These are phyloP conservation scores for Ibycter americanus DNA, from an alignment of 2,797 vertebrate genomes.

Conservation along the genomic window DNA sequence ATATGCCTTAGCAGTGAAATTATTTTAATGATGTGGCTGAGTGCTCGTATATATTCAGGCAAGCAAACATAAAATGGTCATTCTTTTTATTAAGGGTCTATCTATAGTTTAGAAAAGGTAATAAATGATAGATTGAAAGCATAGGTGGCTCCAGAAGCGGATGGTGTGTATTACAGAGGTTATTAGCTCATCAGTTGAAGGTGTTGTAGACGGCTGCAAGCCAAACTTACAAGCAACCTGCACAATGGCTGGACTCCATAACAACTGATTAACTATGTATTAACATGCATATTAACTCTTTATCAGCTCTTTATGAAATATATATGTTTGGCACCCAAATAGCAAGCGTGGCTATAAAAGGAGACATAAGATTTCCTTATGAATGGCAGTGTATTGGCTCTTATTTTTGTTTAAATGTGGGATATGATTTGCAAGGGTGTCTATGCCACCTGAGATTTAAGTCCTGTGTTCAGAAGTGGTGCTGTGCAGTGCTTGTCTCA, in stretches of 20 bases:
- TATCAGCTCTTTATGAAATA: neutral
- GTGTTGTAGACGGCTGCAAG: neutral
- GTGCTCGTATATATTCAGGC: slow-evolving; percentile 63
- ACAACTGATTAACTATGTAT: neutral
- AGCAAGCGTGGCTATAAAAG: neutral
- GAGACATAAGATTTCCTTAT: neutral
- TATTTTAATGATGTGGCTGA: slow-evolving; percentile 60
- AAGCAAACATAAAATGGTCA: slow-evolving; percentile 67
- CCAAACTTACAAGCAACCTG: neutral
- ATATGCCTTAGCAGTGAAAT: slow-evolving; percentile 52
- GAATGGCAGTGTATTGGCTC: neutral
- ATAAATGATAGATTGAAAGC: slow-evolving; percentile 57
- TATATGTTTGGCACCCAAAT: neutral
- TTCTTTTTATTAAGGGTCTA: slow-evolving; percentile 60
- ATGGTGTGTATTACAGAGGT: neutral
- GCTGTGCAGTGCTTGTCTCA: neutral
- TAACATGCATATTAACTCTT: slow-evolving; percentile 28
- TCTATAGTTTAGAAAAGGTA: slow-evolving; percentile 44
- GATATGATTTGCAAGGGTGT: neutral
- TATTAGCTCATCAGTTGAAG: slow-evolving; percentile 36
- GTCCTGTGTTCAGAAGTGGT: neutral
- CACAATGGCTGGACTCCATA: neutral
- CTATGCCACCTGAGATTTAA: neutral
- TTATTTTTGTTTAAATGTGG: neutral
- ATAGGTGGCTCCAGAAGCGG: neutral